Evolutionary conservation across 2,113 vertebrate species (phyloP).

Genomic region (Daboia siamensis): DNA sequence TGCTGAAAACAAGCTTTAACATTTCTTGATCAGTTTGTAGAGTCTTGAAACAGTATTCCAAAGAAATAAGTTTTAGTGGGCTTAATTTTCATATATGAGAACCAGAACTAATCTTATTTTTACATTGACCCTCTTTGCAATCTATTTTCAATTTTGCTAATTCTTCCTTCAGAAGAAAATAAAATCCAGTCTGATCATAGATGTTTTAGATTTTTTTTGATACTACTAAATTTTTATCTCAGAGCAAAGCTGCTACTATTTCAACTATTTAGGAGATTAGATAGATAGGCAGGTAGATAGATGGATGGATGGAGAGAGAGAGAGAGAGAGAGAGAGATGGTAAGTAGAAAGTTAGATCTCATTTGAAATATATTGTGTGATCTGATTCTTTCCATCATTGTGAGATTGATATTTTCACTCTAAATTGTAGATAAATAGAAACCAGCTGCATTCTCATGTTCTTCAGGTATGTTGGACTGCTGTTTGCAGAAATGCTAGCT

Average conservation of each 20-base stretch:
- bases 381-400: constrained; percentile 15
- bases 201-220: neutral
- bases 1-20: neutral
- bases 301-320: no score
- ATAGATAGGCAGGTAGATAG: neutral
- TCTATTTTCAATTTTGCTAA: neutral
- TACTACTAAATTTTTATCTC: neutral
- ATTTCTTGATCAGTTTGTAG: neutral
- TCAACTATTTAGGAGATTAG: neutral
- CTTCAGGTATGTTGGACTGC: neutral
- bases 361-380: constrained; percentile 16
- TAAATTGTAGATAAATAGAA: constrained; percentile 34
- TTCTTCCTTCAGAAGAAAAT: neutral
- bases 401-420: constrained; percentile 12
- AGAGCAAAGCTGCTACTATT: neutral
- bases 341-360: neutral
- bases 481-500: neutral
- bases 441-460: neutral
- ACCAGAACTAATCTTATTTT: neutral
- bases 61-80: neutral
- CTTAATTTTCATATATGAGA: neutral
- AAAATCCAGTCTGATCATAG: neutral
- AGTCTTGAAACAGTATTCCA: neutral
- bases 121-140: neutral
- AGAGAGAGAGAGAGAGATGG: neutral